Evolutionary conservation across 2,888 invertebrate genomes (phyloP).

Genomic region (Loripinus fragilis): DNA sequence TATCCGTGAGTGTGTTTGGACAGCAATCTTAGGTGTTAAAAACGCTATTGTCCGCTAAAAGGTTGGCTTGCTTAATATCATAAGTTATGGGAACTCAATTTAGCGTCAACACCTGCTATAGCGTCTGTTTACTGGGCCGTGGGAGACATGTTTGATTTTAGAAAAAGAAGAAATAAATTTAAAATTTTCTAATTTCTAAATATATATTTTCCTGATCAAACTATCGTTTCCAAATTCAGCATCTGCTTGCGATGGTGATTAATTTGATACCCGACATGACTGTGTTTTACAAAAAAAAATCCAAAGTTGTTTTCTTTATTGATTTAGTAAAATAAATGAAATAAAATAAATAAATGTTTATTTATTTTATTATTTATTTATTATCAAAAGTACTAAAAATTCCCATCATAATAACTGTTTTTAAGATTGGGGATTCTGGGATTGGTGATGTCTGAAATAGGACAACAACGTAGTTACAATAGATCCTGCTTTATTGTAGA

Average conservation of each 20-base stretch:
- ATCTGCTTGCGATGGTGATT: neutral
- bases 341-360: neutral
- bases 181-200: neutral
- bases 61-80: neutral
- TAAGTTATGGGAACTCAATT: neutral
- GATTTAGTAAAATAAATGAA: neutral
- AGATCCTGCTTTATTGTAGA: too few relatives aligned
- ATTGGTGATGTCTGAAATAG: too few relatives aligned
- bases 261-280: neutral
- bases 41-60: neutral
- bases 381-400: neutral
- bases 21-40: neutral
- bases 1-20: neutral
- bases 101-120: neutral
- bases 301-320: conserved; percentile 6
- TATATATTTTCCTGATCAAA: neutral
- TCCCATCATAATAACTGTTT: conserved; percentile 3
- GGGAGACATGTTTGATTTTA: neutral
- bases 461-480: too few relatives aligned
- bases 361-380: neutral
- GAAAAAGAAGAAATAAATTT: neutral
- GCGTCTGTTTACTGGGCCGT: neutral
- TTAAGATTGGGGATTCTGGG: too few relatives aligned
- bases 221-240: neutral
- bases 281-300: neutral